Percentiles rank a stretch among this genome's conserved stretches.
phyloP scores from a whole-genome alignment of 2,888 invertebrate genomes.

The Iphiclides podalirius region DNA sequence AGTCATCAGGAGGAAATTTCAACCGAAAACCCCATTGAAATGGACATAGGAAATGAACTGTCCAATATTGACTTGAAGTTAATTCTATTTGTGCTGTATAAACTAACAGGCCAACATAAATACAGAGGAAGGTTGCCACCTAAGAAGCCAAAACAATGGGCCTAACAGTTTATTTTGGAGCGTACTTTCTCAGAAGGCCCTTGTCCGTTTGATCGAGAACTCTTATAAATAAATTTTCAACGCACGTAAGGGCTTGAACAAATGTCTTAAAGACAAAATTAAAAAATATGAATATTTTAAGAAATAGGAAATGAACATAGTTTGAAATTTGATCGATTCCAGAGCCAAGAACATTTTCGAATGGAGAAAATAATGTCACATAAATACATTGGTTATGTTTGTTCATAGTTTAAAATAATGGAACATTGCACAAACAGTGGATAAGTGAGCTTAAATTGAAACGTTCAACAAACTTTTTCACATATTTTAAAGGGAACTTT shows the following conservation, averaged over 20 bases:
- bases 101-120: slow-evolving; percentile 44
- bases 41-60: slow-evolving; percentile 34
- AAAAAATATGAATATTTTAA: too few species aligned
- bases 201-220: slow-evolving; percentile 63
- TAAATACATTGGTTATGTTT: too few species aligned
- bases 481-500: slow-evolving; percentile 9
- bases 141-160: slow-evolving; percentile 67
- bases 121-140: slow-evolving; percentile 49
- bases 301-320: too few species aligned
- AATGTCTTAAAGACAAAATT: background rate
- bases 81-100: slow-evolving; percentile 43
- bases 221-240: slow-evolving; percentile 27
- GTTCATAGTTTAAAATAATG: too few species aligned
- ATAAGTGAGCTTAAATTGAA: slow-evolving; percentile 1
- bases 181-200: slow-evolving; percentile 56
- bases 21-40: slow-evolving; percentile 23
- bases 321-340: too few species aligned
- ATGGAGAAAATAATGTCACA: too few species aligned
- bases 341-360: too few species aligned
- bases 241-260: slow-evolving; percentile 13
- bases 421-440: too few species aligned
- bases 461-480: slow-evolving; percentile 8
- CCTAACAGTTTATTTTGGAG: slow-evolving; percentile 52
- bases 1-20: slow-evolving; percentile 15
- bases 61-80: slow-evolving; percentile 40